Base-by-base conservation (phyloP, 2,888 invertebrate species). In the Charanyca ferruginea region DNA sequence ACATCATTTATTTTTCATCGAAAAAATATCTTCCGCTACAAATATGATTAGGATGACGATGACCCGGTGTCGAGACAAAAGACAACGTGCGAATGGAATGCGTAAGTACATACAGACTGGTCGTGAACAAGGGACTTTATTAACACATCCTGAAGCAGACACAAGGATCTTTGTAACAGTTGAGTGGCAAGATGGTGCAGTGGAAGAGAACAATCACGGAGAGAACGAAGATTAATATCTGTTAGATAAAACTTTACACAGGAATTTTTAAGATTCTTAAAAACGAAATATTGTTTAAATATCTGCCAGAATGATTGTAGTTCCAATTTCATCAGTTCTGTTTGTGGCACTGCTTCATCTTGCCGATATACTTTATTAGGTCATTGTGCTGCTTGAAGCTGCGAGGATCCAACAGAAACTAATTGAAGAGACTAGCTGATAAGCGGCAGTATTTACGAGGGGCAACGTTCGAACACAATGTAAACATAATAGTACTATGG, bases 1-100 rank as follows among this genome's bases (percentile, higher is more conserved):
- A 53, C 74, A 75, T 75, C 52, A 75, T 82, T 83, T 82, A 82
- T 82, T 81, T 83, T 70, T 81, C 73, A 68, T 73, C 74, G 73
- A 77, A 75, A 80, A 81, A 75, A 75, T 81, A 81, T 77, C 52
- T 45, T 83, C 54, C 71, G 49, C 81, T 82, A 82, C 81, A 82
- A 75, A 66, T 75, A 75, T 60, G 35, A 75, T 67, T 73, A 71
- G 60, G 76, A 69, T 81, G 72, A 68, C 35, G 66, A 69, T 70
- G 67, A 72, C 45, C 73, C 57, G 57, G 55, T 58, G 48, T 66
- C 48, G 63, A 71, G 51, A 73, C 22, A 25, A 38, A 16, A 16
- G 38, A 38, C 38, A 38, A 48, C 35, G 68, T 82, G 77, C 62
- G 22, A 61, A 59, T 83, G 83, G 81, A 83, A 82, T 82, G 79